phyloP scores from a whole-genome alignment of 37 sponge, comb jelly and placozoan genomes.

The Crambe crambe region DNA sequence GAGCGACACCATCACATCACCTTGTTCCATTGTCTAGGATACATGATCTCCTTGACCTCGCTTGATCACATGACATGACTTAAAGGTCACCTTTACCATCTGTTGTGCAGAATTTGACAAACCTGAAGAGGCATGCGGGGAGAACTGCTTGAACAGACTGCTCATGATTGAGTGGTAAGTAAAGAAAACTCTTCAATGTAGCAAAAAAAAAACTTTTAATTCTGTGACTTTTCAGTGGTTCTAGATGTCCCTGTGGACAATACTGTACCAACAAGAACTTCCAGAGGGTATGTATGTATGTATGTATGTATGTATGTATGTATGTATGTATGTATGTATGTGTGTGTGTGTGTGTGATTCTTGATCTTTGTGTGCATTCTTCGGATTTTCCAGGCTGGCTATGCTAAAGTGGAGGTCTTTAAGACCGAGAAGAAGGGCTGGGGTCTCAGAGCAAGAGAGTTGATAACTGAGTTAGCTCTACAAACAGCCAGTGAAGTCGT shows the following conservation, averaged over 20 bases:
- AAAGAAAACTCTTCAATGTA: too few species aligned
- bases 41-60: neutral
- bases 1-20: too few species aligned
- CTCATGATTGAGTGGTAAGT: constrained; percentile 98
- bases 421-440: constrained; percentile 95
- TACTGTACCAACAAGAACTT: constrained; percentile 92
- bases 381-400: constrained; percentile 50
- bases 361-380: neutral
- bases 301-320: neutral
- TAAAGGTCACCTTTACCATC: neutral
- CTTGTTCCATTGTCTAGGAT: neutral
- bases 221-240: constrained; percentile 55
- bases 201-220: neutral
- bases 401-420: constrained; percentile 84
- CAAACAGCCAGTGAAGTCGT: too few species aligned
- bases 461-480: constrained; percentile 69
- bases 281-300: constrained; percentile 57
- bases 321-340: neutral
- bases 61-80: constrained; percentile 8
- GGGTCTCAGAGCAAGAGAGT: constrained; percentile 77
- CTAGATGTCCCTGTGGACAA: constrained; percentile 89
- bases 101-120: constrained; percentile 49
- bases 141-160: constrained; percentile 90
- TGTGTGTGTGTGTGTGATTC: neutral
- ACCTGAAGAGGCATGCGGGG: constrained; percentile 87